Conservation (phyloP, 2,113 vertebrate species). For the Nansenia antarctica region DNA sequence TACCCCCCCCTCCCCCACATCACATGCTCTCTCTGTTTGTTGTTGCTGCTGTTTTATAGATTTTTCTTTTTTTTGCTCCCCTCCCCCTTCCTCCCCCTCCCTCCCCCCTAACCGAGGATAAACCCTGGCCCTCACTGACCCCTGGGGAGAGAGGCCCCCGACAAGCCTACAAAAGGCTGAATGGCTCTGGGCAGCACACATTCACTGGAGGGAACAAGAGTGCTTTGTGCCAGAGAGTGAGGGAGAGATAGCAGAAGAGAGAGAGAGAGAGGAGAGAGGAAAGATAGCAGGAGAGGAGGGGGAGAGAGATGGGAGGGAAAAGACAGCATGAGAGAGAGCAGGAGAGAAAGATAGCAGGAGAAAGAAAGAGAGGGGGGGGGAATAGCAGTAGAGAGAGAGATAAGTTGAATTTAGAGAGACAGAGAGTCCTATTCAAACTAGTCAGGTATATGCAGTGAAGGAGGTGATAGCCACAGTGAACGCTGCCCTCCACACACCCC, state of each 20-base stretch:
- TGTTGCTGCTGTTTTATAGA: constrained; percentile 33
- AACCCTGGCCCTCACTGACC: constrained; percentile 74
- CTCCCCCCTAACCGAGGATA: constrained; percentile 63
- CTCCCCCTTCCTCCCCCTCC: background rate
- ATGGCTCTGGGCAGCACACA: constrained; percentile 75
- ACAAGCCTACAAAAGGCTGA: constrained; percentile 72
- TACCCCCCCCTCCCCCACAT: constrained; percentile 15
- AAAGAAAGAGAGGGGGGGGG: background rate
- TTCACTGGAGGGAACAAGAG: constrained; percentile 78
- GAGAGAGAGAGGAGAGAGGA: constrained; percentile 34
- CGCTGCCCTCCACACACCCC: background rate
- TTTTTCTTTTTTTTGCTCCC: too few relatives aligned
- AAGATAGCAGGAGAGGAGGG: constrained; percentile 13
- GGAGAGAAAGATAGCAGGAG: background rate
- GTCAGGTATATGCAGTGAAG: too few relatives aligned
- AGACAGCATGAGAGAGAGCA: background rate
- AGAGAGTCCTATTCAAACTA: too few relatives aligned
- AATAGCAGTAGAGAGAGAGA: background rate
- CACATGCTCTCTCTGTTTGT: constrained; percentile 26
- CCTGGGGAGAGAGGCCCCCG: constrained; percentile 66
- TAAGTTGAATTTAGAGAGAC: background rate
- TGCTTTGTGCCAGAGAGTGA: constrained; percentile 74
- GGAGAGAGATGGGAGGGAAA: background rate
- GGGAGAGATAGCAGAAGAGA: constrained; percentile 14
- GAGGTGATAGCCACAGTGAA: too few relatives aligned